Evolutionary conservation across 2,888 invertebrate species (phyloP).

Genomic region (Lapara coniferarum): DNA sequence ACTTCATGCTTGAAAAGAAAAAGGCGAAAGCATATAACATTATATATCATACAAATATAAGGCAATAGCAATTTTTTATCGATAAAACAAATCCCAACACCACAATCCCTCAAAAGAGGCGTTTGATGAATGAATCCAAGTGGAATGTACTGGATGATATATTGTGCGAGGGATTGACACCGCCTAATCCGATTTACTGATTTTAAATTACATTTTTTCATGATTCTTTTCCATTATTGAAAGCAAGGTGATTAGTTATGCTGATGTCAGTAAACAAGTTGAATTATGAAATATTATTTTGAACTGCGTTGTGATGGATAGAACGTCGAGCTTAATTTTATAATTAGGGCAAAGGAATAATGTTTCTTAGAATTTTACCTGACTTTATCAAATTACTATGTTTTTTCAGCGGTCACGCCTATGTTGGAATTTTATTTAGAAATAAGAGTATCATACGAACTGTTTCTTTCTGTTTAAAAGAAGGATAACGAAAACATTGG

Average conservation of each 20-base stretch:
- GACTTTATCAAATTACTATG: too few species aligned
- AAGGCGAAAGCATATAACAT: too few species aligned
- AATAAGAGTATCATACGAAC: too few species aligned
- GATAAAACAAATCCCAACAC: background rate
- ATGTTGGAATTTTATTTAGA: too few species aligned
- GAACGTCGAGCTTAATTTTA: background rate
- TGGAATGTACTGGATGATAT: conserved; percentile 28
- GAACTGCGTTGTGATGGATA: background rate
- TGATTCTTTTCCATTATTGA: conserved; percentile 4
- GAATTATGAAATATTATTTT: background rate
- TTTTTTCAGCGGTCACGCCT: too few species aligned
- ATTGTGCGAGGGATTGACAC: conserved; percentile 20
- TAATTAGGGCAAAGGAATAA: background rate
- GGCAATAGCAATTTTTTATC: background rate
- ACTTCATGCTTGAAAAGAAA: too few species aligned
- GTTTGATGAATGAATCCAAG: conserved; percentile 28
- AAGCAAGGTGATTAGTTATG: background rate
- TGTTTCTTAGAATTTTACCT: too few species aligned
- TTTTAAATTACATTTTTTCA: conserved; percentile 17
- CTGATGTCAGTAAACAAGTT: background rate
- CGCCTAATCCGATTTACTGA: conserved; percentile 23
- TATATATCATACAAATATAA: too few species aligned
- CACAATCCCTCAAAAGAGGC: conserved; percentile 25
- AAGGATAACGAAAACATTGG: too few species aligned
- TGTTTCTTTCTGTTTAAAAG: too few species aligned